phyloP scores from a whole-genome alignment of 1,140 invertebrate species.

The Hylaeus anthracinus region DNA sequence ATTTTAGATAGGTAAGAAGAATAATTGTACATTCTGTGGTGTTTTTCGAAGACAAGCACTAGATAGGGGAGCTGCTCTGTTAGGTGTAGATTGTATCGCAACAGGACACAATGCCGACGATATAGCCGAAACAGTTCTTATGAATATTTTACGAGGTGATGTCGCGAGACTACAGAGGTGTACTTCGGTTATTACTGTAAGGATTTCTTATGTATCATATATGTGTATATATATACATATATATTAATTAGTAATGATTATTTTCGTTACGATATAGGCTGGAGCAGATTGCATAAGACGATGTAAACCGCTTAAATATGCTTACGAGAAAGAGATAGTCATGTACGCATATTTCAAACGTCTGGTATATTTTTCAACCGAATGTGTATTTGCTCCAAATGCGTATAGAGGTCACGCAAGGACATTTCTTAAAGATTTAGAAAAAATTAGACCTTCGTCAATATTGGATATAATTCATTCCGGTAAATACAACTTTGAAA shows the following conservation, averaged over 20 bases:
- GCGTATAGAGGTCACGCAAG: constrained; percentile 97
- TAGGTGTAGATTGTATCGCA: constrained; percentile 95
- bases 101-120: constrained; percentile 99
- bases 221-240: background rate
- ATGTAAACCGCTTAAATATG: constrained; percentile 99
- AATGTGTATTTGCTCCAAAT: constrained; percentile 99
- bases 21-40: constrained; percentile 99
- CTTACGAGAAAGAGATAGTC: constrained; percentile 99
- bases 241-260: constrained; percentile 18
- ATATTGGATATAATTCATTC: constrained; percentile 99
- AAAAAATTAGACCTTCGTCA: constrained; percentile 94
- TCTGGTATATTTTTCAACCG: constrained; percentile 99
- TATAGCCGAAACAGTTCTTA: constrained; percentile 98
- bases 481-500: constrained; percentile 81
- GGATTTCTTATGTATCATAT: constrained; percentile 29
- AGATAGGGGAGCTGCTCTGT: constrained; percentile 93
- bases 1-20: constrained; percentile 94
- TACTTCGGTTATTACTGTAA: constrained; percentile 93
- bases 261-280: constrained; percentile 83
- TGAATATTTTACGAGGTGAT: constrained; percentile 99
- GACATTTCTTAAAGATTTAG: constrained; percentile 96
- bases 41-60: constrained; percentile 98
- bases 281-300: constrained; percentile 93
- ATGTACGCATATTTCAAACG: constrained; percentile 99
- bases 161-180: constrained; percentile 95